A percentile compares a stretch with the other conserved stretches of the same genome.
Conservation (phyloP, 2,113 vertebrate genomes). For the Ursus arctos region DNA sequence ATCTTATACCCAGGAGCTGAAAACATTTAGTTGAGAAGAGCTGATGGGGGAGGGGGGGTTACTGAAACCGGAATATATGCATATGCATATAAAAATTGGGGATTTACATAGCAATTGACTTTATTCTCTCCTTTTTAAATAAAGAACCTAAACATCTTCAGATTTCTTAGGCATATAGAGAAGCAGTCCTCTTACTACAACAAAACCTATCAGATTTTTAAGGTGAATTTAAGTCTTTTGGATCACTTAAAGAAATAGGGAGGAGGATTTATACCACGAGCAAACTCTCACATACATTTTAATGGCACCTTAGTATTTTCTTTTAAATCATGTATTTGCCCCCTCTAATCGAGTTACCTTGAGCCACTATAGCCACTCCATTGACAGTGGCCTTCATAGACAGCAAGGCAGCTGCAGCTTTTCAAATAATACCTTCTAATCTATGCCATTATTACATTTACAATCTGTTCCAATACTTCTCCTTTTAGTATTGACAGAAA, state of each 20-base stretch:
- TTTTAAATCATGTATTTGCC: background rate
- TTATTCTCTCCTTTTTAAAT: slow-evolving; percentile 49
- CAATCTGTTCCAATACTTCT: background rate
- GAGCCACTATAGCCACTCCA: background rate
- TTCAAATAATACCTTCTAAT: background rate
- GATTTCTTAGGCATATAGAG: background rate
- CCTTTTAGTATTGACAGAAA: background rate
- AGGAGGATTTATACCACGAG: background rate
- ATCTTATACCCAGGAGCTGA: background rate
- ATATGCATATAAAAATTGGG: background rate
- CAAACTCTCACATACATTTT: background rate
- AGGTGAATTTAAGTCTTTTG: background rate
- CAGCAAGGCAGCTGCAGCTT: background rate
- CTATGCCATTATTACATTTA: background rate
- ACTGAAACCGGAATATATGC: slow-evolving; percentile 42
- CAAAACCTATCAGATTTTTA: slow-evolving; percentile 41
- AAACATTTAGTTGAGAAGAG: slow-evolving; percentile 60
- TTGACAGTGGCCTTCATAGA: background rate
- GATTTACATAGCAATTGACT: slow-evolving; percentile 40
- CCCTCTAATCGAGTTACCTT: background rate
- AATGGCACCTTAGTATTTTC: background rate
- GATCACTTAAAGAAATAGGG: background rate
- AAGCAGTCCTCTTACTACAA: background rate
- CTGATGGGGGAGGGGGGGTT: background rate
- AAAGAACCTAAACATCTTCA: slow-evolving; percentile 49